Evolutionary conservation across 2,888 invertebrate genomes (phyloP).

Genomic region (Drosophila peninsularis): DNA sequence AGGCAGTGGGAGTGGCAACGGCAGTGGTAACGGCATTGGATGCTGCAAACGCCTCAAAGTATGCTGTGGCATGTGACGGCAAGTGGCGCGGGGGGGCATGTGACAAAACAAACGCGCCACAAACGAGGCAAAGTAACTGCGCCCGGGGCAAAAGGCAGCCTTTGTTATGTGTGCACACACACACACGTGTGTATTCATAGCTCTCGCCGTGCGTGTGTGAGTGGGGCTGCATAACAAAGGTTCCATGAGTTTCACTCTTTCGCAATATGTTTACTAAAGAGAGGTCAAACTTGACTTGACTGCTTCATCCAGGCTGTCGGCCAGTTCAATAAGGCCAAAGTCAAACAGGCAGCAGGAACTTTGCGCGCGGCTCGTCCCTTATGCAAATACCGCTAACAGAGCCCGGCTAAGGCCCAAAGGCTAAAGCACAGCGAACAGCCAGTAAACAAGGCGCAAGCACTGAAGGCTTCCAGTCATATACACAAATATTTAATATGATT

Average conservation of each 20-base stretch:
- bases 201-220: conserved; percentile 8
- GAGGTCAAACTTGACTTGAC: conserved; percentile 42
- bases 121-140: conserved; percentile 45
- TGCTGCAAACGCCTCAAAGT: conserved; percentile 54
- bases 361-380: no score
- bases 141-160: conserved; percentile 47
- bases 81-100: conserved; percentile 44
- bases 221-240: conserved; percentile 36
- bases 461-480: background rate
- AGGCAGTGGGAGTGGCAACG: conserved; percentile 14
- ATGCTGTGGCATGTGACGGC: conserved; percentile 52
- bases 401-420: background rate
- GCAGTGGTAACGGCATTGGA: conserved; percentile 23
- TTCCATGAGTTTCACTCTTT: conserved; percentile 42
- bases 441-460: background rate
- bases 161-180: conserved; percentile 55
- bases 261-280: conserved; percentile 32
- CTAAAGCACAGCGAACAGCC: background rate
- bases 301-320: conserved; percentile 10
- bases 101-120: conserved; percentile 44
- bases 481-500: conserved; percentile 6
- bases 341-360: conserved; percentile 38
- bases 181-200: conserved; percentile 2
- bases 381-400: conserved; percentile 9
- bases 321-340: conserved; percentile 49